Percentiles rank a stretch among this genome's conserved stretches.
Conservation (phyloP, 2,888 invertebrate genomes). For the Amiota mariae region DNA sequence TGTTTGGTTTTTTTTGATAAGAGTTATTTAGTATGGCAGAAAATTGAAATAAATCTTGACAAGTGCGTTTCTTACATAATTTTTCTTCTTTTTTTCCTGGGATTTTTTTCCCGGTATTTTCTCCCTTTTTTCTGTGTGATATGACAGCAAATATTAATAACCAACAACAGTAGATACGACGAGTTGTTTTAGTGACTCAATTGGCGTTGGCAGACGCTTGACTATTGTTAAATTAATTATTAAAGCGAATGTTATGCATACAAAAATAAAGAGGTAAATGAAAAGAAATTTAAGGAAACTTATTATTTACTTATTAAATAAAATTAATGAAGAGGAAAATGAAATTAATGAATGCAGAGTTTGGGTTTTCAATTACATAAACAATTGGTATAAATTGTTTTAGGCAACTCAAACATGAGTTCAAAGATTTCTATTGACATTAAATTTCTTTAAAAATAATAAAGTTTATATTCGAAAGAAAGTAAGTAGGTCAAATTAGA, state of each 20-base stretch:
- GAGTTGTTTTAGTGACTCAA: not conserved
- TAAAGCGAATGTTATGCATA: not conserved
- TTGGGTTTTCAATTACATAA: too few relatives aligned
- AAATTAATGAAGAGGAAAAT: too few relatives aligned
- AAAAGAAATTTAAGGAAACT: not conserved
- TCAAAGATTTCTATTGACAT: too few relatives aligned
- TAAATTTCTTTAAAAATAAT: too few relatives aligned
- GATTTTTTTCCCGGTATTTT: not conserved
- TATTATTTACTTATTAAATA: too few relatives aligned
- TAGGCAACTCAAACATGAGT: too few relatives aligned
- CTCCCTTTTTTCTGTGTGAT: not conserved
- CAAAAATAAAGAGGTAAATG: conserved; percentile 38
- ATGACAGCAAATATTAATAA: conserved; percentile 13
- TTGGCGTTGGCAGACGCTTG: too few relatives aligned
- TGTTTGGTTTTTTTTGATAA: conserved; percentile 48
- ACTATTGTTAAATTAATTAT: not conserved
- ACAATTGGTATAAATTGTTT: too few relatives aligned
- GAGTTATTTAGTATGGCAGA: conserved; percentile 51
- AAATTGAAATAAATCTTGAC: conserved; percentile 65
- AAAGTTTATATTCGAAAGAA: too few relatives aligned
- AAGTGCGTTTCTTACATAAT: conserved; percentile 53
- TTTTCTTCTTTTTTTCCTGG: conserved; percentile 30
- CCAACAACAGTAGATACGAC: not conserved
- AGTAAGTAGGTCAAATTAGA: too few relatives aligned
- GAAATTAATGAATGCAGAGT: too few relatives aligned